Evolutionary conservation across 2,797 vertebrate species (phyloP), one percentile per base, ranked within the genome.

Genomic region (Caiman crocodilus): DNA sequence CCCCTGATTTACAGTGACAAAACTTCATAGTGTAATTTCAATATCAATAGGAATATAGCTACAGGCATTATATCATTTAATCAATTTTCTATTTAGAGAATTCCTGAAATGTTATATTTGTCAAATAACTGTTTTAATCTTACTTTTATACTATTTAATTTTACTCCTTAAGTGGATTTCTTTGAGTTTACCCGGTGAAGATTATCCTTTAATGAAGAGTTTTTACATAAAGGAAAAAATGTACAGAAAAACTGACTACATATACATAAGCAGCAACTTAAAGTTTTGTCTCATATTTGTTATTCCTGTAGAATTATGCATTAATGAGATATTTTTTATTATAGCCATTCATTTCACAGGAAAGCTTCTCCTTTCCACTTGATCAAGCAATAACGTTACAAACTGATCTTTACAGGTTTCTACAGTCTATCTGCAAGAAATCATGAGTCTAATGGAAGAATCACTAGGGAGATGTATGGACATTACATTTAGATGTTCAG

Each of bases 81-180:
- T 90, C n/a, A 78, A 28, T 85, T 88, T 85, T 77, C 73, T 87
- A 14, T 84, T 90, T 59, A 87, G 63, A 92, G 32, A 6, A 82
- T 73, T 88, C 82, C 69, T 91, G 77, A 94, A 93, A 92, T 26
- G 20, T 30, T 26, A 76, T 71, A 42, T 76, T 83, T 87, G 60
- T 80, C 57, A 73, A 76, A 82, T 42, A 88, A 58, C 17, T 64
- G 32, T 18, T 93, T 88, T 16, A 74, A 87, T 75, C 85, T 85
- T 74, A 82, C 10, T 81, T 85, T 11, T 67, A 57, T 57, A 64
- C 16, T 25, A 20, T 75, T 79, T 26, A 91, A 77, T 91, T 81
- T 76, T 87, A 80, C 10, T 18, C 81, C 61, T 63, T n/a, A 87
- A 61, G 73, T 79, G 30, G 28, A 32, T 59, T 87, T 71, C 83